phyloP scores from a whole-genome alignment of 1,140 invertebrate genomes.

The Pseudomyrmex sp. region DNA sequence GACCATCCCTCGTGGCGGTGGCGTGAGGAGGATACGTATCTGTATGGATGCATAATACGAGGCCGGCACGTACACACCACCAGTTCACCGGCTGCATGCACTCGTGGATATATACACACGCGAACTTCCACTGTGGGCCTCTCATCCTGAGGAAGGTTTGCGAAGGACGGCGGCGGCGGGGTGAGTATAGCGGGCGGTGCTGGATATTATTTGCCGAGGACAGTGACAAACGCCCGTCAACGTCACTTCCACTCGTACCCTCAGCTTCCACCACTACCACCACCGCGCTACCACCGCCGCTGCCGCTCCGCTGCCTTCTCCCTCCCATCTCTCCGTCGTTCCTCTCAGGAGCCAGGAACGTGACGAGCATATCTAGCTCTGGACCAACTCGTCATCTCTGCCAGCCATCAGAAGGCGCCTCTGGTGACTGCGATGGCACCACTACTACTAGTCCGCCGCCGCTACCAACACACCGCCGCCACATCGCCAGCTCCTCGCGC shows the following conservation, averaged over 20 bases:
- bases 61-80: constrained; percentile 39
- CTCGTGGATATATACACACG: background rate
- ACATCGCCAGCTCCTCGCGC: background rate
- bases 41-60: constrained; percentile 40
- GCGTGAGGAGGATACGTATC: constrained; percentile 54
- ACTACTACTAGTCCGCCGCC: constrained; percentile 17
- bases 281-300: constrained; percentile 33
- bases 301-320: constrained; percentile 51
- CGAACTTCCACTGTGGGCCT: constrained; percentile 54
- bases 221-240: constrained; percentile 85
- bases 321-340: constrained; percentile 19
- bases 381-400: constrained; percentile 78
- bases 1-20: constrained; percentile 64
- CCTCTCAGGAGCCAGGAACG: constrained; percentile 74
- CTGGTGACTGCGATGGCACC: constrained; percentile 64
- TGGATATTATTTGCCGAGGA: constrained; percentile 84
- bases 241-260: constrained; percentile 79
- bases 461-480: background rate
- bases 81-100: background rate
- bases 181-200: constrained; percentile 72
- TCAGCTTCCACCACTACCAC: constrained; percentile 65
- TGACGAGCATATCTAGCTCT: constrained; percentile 80
- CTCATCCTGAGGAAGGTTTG: constrained; percentile 60
- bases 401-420: constrained; percentile 73
- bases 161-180: constrained; percentile 46